Conservation (phyloP, 2,113 vertebrate species). For the Raja brachyura region DNA sequence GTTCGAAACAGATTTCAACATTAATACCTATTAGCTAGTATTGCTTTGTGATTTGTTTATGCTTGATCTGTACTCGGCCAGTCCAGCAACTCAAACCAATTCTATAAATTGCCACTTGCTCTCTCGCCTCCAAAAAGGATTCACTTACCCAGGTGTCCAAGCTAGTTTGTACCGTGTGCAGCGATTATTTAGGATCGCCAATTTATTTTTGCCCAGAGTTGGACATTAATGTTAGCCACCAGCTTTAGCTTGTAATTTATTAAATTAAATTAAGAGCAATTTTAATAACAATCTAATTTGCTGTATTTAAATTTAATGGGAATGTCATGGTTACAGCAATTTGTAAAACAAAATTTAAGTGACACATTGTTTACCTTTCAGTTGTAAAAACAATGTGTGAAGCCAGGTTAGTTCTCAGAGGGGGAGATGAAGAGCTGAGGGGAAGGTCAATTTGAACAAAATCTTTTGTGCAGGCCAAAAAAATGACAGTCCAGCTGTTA, state of each 20-base stretch:
- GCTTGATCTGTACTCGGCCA: not conserved
- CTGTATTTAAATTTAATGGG: not conserved
- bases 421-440: not conserved
- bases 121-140: not conserved
- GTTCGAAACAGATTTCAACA: not conserved
- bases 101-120: not conserved
- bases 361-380: no score
- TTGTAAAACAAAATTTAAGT: not conserved
- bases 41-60: not conserved
- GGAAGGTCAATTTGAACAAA: not conserved
- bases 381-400: not conserved
- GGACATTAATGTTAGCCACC: not conserved
- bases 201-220: not conserved
- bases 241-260: not conserved
- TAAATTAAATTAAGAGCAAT: not conserved
- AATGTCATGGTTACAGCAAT: not conserved
- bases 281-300: not conserved
- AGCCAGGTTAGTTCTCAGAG: not conserved
- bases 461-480: not conserved
- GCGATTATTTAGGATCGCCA: not conserved
- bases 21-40: not conserved
- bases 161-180: not conserved
- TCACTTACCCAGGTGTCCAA: not conserved
- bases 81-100: not conserved
- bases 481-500: constrained; percentile 26